Conservation (phyloP, 2,113 vertebrate genomes). For the Deroptyus accipitrinus region DNA sequence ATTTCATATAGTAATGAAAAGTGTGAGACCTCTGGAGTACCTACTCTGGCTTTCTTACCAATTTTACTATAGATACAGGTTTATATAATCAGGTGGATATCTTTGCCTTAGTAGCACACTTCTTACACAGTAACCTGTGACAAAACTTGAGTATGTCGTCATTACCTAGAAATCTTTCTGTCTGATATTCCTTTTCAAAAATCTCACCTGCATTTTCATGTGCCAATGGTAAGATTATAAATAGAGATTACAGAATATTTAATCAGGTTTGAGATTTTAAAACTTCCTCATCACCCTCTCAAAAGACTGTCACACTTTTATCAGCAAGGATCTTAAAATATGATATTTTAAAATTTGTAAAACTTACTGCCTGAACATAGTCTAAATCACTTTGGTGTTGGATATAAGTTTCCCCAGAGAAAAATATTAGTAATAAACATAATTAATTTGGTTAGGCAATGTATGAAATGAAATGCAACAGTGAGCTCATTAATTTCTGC, state of each 20-base stretch:
- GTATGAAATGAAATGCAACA: conserved; percentile 69
- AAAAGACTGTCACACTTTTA: not conserved
- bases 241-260: not conserved
- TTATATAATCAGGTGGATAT: not conserved
- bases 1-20: not conserved
- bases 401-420: conserved; percentile 32
- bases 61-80: not conserved
- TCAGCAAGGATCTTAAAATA: conserved; percentile 13
- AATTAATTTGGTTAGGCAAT: conserved; percentile 72
- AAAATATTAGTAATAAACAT: conserved; percentile 70
- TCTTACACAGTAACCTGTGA: not conserved
- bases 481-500: conserved; percentile 69
- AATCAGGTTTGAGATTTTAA: not conserved
- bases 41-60: not conserved
- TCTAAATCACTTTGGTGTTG: conserved; percentile 40
- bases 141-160: not conserved
- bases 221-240: not conserved
- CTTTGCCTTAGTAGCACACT: not conserved
- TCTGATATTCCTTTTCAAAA: not conserved
- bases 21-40: not conserved
- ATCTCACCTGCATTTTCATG: not conserved
- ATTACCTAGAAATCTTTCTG: not conserved
- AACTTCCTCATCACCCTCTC: not conserved
- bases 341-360: not conserved
- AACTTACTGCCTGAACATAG: not conserved